A percentile compares a stretch with the other conserved stretches of the same genome.
Evolutionary conservation across 64 coral and sea anemone species (phyloP).

Genomic region (Hydrozoanthus tunicans): DNA sequence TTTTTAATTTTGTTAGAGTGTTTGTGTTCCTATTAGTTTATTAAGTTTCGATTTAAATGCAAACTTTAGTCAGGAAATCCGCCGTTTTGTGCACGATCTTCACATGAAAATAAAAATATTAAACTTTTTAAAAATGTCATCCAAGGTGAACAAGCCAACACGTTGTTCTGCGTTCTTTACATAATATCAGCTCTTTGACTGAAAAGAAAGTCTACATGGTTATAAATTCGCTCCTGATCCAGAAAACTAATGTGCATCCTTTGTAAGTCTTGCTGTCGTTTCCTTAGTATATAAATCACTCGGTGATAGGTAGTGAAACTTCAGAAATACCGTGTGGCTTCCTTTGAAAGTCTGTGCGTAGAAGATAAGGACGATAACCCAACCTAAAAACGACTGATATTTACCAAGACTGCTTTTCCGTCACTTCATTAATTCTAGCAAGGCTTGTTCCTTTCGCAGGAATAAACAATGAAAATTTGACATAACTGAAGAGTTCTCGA

Average conservation of each 20-base stretch:
- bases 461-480: slow-evolving; percentile 6
- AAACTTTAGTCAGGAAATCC: slow-evolving; percentile 41
- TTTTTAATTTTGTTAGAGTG: not conserved
- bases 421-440: slow-evolving; percentile 52
- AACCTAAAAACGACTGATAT: slow-evolving; percentile 17
- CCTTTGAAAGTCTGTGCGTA: slow-evolving; percentile 19
- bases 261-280: not conserved
- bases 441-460: not conserved
- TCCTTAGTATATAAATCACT: slow-evolving; percentile 58
- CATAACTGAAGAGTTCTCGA: not conserved
- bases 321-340: slow-evolving; percentile 33
- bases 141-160: too few species aligned
- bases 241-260: not conserved
- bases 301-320: slow-evolving; percentile 49
- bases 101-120: not conserved
- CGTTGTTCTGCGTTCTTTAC: too few species aligned
- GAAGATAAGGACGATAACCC: slow-evolving; percentile 53
- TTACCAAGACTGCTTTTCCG: slow-evolving; percentile 17
- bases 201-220: not conserved
- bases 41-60: not conserved
- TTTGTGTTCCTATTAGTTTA: not conserved
- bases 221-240: not conserved
- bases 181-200: not conserved
- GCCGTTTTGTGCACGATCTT: not conserved
- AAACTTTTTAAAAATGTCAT: too few species aligned